Percentiles rank a stretch among this genome's conserved stretches.
These are phyloP conservation scores for Brevipalpus yothersi DNA, from an alignment of 1,140 invertebrate species.

Conservation along the genomic window DNA sequence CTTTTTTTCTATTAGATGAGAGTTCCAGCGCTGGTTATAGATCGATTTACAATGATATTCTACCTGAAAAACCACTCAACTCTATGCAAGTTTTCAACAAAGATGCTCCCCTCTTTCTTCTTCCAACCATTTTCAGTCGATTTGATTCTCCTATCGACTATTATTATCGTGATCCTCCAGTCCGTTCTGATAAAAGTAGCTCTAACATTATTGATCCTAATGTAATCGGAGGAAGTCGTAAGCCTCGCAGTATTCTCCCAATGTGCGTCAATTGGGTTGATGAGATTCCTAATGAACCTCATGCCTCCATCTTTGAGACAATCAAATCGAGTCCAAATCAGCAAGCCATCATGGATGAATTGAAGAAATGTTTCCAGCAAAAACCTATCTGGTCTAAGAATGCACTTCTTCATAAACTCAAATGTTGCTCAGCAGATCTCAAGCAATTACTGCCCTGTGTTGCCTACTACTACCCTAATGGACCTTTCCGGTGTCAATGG, in stretches of 20 bases:
- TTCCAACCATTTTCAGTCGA: conserved; percentile 47
- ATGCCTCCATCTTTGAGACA: neutral
- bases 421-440: conserved; percentile 30
- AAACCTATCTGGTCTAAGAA: conserved; percentile 62
- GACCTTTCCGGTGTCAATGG: conserved; percentile 37
- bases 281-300: conserved; percentile 1
- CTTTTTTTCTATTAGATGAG: neutral
- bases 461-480: conserved; percentile 56
- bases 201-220: neutral
- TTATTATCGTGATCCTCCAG: conserved; percentile 22
- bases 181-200: conserved; percentile 1
- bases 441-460: conserved; percentile 53
- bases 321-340: neutral
- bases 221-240: conserved; percentile 4
- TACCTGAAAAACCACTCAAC: neutral
- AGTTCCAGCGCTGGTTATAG: neutral
- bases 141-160: conserved; percentile 32
- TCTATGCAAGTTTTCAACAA: neutral
- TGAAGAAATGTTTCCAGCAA: conserved; percentile 31
- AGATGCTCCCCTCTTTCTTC: conserved; percentile 19
- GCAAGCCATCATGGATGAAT: neutral
- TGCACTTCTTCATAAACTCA: conserved; percentile 33
- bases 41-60: conserved; percentile 3
- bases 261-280: conserved; percentile 4
- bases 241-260: neutral